Base-by-base conservation (phyloP, 2,888 invertebrate species). In the Andrena bucephala region DNA sequence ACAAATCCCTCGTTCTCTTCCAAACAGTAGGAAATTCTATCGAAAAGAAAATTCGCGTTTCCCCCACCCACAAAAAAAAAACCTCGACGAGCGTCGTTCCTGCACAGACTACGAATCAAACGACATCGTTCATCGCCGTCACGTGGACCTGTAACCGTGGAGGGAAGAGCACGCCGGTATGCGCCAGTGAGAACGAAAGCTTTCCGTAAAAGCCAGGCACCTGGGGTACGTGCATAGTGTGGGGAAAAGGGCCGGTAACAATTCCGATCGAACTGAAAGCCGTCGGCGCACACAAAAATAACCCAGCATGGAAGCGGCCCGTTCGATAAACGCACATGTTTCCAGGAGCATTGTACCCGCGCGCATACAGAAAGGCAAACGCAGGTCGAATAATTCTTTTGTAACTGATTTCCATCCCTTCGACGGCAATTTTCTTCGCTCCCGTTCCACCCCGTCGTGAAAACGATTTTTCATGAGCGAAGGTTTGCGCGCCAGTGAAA, bases 191-290 rank as follows among this genome's bases (percentile, higher is more conserved):
- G 67, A 77, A 67, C 62, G 68, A 77, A 67, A 77, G 74, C 67
- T 57, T 60, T 8, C 24, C n/a, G 73, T 70, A 31, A 77, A 83
- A 69, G 27, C 54, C 13, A 27, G 69, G 65, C 72, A 33, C 29
- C 57, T n/a, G 24, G 62, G 52, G 27, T 57, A 29, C 48, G 33
- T 27, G 59, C 54, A 52, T 62, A 67, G 59, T 13, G 50, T 29
- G 67, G 33, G 63, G 67, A 57, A 80, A 82, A 71, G 69, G 69
- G 48, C 71, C 83, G 84, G 79, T 84, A 84, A 83, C 83, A 79
- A 83, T 83, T 73, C 72, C 36, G 84, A 84, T 84, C 83, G 83
- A 83, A 76, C 68, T 63, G 83, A 84, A 82, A 83, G 74, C 84
- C 75, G 31, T 24, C 78, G 57, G 65, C 63, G 48, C 62, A 72